phyloP scores from a whole-genome alignment of 2,888 invertebrate species.

The Diarsia brunnea region DNA sequence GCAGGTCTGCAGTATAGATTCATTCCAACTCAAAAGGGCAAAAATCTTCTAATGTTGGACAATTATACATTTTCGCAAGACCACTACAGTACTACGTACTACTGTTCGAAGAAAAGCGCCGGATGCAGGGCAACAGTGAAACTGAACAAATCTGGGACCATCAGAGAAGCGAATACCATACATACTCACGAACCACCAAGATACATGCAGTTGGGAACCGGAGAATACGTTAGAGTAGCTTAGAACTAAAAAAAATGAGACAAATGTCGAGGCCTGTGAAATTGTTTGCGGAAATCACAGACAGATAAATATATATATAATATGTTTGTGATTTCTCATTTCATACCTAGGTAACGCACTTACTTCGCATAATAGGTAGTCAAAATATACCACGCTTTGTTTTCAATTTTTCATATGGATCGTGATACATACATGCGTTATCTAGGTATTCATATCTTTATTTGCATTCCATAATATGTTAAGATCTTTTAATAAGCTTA shows the following conservation, averaged over 20 bases:
- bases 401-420: too few relatives aligned
- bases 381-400: too few relatives aligned
- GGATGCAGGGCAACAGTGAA: constrained; percentile 67
- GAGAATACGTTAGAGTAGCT: constrained; percentile 50
- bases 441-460: too few relatives aligned
- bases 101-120: constrained; percentile 61
- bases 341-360: too few relatives aligned
- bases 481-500: too few relatives aligned
- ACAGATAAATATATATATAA: too few relatives aligned
- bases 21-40: constrained; percentile 65
- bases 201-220: constrained; percentile 44
- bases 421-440: too few relatives aligned
- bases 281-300: neutral
- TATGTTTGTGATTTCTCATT: too few relatives aligned
- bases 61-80: constrained; percentile 63
- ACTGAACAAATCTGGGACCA: constrained; percentile 48
- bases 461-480: too few relatives aligned
- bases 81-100: constrained; percentile 54
- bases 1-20: constrained; percentile 56
- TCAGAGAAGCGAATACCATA: constrained; percentile 25
- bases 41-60: constrained; percentile 59
- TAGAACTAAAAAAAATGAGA: neutral
- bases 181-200: constrained; percentile 62
- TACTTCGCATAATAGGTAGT: too few relatives aligned
- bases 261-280: neutral